A percentile compares a stretch with the other conserved stretches of the same genome.
phyloP scores from a whole-genome alignment of 1,140 invertebrate genomes.

The Oncopeltus fasciatus region DNA sequence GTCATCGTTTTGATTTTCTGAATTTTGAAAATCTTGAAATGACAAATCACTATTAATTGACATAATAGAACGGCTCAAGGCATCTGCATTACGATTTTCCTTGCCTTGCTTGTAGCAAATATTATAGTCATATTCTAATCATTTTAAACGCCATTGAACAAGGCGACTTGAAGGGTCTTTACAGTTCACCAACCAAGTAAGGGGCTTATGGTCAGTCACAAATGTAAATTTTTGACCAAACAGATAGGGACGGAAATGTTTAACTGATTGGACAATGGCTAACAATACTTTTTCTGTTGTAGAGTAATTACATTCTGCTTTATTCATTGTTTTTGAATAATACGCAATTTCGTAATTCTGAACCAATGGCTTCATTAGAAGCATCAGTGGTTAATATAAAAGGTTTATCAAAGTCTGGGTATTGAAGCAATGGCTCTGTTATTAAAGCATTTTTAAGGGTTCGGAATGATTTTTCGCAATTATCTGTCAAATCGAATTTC shows the following conservation, averaged over 20 bases:
- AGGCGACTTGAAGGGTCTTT: too few relatives aligned
- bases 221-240: slow-evolving; percentile 27
- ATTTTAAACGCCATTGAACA: not conserved
- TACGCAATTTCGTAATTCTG: slow-evolving; percentile 30
- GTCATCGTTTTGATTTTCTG: too few relatives aligned
- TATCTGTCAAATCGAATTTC: not conserved
- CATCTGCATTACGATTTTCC: slow-evolving; percentile 27
- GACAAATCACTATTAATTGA: too few relatives aligned
- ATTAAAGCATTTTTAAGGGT: not conserved
- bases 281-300: slow-evolving; percentile 28
- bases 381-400: slow-evolving; percentile 40
- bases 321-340: slow-evolving; percentile 29
- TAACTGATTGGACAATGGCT: slow-evolving; percentile 30
- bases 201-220: slow-evolving; percentile 28
- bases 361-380: slow-evolving; percentile 35
- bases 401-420: slow-evolving; percentile 28
- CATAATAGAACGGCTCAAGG: slow-evolving; percentile 31
- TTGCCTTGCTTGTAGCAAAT: slow-evolving; percentile 30
- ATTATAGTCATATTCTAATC: slow-evolving; percentile 31
- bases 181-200: slow-evolving; percentile 24
- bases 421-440: slow-evolving; percentile 24
- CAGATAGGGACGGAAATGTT: too few relatives aligned
- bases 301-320: slow-evolving; percentile 25
- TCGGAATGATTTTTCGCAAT: not conserved
- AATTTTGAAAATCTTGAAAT: too few relatives aligned